Conservation (phyloP, 2,888 invertebrate genomes). For the Cancer borealis region DNA sequence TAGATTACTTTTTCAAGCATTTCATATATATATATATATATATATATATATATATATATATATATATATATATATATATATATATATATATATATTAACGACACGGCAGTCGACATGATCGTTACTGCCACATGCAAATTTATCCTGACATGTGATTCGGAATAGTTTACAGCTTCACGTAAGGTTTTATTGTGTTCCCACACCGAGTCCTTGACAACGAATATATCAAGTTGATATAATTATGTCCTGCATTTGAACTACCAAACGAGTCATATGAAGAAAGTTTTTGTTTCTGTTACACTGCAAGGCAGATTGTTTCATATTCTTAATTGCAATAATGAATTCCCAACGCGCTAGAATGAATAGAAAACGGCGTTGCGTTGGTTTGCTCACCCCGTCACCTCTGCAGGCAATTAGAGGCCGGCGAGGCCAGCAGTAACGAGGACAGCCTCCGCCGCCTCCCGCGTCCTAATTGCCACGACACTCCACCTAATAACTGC, state of each 20-base stretch:
- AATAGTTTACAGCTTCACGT: neutral
- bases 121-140: neutral
- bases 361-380: neutral
- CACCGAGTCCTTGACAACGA: neutral
- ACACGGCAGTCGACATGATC: neutral
- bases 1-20: neutral
- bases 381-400: conserved; percentile 31
- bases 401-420: conserved; percentile 41
- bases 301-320: neutral
- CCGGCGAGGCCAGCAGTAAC: neutral
- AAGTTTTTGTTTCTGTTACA: neutral
- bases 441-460: neutral
- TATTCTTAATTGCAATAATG: conserved; percentile 26
- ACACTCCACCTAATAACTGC: conserved; percentile 31
- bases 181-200: neutral
- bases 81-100: conserved; percentile 23
- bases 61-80: conserved; percentile 20
- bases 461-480: conserved; percentile 10
- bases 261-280: neutral
- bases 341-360: conserved; percentile 23
- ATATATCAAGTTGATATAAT: neutral
- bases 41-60: neutral
- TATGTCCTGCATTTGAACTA: neutral
- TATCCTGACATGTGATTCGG: neutral
- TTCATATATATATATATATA: neutral